A percentile compares a stretch with the other conserved stretches of the same genome.
These are phyloP conservation scores for Paragorgia papillata DNA, from an alignment of 92 coral and sea anemone species.

Conservation along the genomic window DNA sequence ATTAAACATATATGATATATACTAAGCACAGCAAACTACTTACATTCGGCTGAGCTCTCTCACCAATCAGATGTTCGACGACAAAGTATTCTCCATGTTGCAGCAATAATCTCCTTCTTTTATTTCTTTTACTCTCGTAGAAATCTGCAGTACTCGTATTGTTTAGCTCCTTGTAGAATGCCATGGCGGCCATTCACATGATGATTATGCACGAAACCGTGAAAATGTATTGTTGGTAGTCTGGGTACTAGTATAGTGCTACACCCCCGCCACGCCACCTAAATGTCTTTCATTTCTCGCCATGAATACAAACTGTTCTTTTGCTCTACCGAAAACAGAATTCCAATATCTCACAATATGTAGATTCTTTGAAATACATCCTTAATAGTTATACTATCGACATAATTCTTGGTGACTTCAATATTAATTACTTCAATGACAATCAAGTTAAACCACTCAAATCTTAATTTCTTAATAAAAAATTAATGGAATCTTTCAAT, in stretches of 20 bases:
- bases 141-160: slow-evolving; percentile 13
- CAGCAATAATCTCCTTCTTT: neutral
- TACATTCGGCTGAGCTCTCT: neutral
- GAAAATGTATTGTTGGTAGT: neutral
- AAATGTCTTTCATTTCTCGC: slow-evolving; percentile 39
- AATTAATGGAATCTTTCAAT: no score
- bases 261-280: slow-evolving; percentile 8
- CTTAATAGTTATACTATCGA: no score
- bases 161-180: slow-evolving; percentile 11
- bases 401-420: no score
- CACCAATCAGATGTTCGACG: slow-evolving; percentile 10
- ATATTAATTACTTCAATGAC: no score
- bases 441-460: no score
- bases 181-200: neutral
- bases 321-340: no score
- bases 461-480: no score
- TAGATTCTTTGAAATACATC: no score
- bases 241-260: neutral
- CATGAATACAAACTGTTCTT: no score
- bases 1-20: no score
- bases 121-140: neutral
- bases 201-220: neutral
- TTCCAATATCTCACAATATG: no score
- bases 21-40: neutral
- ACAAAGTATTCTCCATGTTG: neutral